phyloP scores from a whole-genome alignment of 2,888 invertebrate genomes.

The Troides helena region DNA sequence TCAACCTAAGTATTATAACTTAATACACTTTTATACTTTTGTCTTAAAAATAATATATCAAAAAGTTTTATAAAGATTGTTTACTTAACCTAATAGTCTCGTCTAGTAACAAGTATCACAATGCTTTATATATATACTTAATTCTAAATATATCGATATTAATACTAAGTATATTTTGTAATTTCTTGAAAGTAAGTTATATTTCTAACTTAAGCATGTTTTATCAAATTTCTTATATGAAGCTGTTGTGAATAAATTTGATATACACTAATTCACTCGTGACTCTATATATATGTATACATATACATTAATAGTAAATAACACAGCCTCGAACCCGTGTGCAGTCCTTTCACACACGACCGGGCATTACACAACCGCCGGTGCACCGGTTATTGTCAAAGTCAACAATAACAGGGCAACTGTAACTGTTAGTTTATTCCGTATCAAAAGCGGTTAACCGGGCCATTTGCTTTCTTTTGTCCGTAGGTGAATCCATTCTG shows the following conservation, averaged over 20 bases:
- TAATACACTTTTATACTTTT: too few species aligned
- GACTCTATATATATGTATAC: not conserved
- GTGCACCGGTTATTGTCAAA: slow-evolving; percentile 55
- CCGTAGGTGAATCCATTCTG: slow-evolving; percentile 34
- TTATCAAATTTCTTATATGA: not conserved
- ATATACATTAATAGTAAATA: not conserved
- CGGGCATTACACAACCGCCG: slow-evolving; percentile 52
- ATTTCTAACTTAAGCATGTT: not conserved
- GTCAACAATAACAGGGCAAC: slow-evolving; percentile 44
- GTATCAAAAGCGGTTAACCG: slow-evolving; percentile 63
- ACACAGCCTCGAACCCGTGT: slow-evolving; percentile 3
- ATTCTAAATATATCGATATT: not conserved
- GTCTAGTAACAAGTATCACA: too few species aligned
- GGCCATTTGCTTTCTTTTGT: slow-evolving; percentile 69
- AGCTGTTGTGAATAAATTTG: not conserved
- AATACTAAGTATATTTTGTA: not conserved
- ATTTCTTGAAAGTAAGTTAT: not conserved
- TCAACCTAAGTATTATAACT: too few species aligned
- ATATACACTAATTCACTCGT: not conserved
- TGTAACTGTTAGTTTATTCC: slow-evolving; percentile 34
- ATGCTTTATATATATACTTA: too few species aligned
- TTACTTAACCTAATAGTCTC: too few species aligned
- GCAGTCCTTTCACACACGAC: slow-evolving; percentile 43
- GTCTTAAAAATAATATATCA: too few species aligned
- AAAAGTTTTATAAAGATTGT: too few species aligned